These are phyloP conservation scores for Dasysyrphus tricinctus DNA, from an alignment of 2,888 invertebrate genomes.

Conservation along the genomic window DNA sequence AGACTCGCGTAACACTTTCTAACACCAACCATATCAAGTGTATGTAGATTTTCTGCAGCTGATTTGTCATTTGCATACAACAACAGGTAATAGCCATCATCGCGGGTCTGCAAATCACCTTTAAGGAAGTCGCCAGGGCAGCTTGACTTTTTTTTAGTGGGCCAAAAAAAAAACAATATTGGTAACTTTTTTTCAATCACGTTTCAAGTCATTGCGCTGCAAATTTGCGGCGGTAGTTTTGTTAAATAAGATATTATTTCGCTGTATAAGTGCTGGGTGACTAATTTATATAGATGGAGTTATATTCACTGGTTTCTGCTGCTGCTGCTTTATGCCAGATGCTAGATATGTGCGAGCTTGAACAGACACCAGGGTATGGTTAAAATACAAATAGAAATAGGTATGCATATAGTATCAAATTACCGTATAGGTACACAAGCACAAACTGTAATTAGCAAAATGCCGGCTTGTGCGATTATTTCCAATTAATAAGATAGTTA, in stretches of 20 bases:
- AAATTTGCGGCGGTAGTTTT: constrained; percentile 15
- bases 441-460: constrained; percentile 59
- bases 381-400: neutral
- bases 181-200: constrained; percentile 44
- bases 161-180: constrained; percentile 37
- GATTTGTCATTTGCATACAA: constrained; percentile 73
- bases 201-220: neutral
- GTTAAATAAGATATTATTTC: constrained; percentile 72
- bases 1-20: constrained; percentile 71
- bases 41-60: constrained; percentile 30
- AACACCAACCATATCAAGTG: constrained; percentile 48
- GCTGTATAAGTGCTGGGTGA: constrained; percentile 24
- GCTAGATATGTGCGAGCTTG: constrained; percentile 24
- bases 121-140: constrained; percentile 64
- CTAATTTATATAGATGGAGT: constrained; percentile 49
- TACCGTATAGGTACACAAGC: neutral
- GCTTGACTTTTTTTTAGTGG: constrained; percentile 57
- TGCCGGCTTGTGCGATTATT: constrained; percentile 51
- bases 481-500: constrained; percentile 62
- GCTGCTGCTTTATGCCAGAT: constrained; percentile 15
- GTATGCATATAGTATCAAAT: constrained; percentile 6
- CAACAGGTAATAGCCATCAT: constrained; percentile 67
- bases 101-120: constrained; percentile 32
- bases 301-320: neutral
- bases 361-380: constrained; percentile 23